phyloP scores from a whole-genome alignment of 2,888 invertebrate genomes.

The Drosophila niveifrons region DNA sequence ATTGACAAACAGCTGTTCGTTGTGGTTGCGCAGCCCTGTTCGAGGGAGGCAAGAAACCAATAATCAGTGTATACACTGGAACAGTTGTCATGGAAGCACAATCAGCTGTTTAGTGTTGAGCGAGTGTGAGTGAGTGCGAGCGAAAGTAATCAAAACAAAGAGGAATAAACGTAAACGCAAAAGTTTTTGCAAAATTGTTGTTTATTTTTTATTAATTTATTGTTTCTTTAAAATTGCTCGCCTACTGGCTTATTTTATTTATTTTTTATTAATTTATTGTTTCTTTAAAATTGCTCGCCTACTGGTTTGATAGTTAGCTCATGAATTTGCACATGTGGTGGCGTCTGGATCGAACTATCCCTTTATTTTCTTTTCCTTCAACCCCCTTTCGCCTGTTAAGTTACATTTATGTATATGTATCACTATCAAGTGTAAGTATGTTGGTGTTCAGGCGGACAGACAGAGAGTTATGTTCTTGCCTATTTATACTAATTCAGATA shows the following conservation, averaged over 20 bases:
- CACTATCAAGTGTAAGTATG: too few relatives aligned
- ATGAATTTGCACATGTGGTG: constrained; percentile 63
- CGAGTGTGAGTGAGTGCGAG: background rate
- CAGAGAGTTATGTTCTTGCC: too few relatives aligned
- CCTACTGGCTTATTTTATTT: constrained; percentile 30
- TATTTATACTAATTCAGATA: too few relatives aligned
- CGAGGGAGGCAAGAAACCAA: constrained; percentile 17
- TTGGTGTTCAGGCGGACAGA: too few relatives aligned
- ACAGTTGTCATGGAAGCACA: constrained; percentile 23
- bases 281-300: constrained; percentile 43
- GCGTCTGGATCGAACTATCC: too few relatives aligned
- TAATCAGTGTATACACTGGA: constrained; percentile 49
- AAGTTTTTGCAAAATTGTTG: too few relatives aligned
- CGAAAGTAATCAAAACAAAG: background rate
- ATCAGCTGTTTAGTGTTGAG: constrained; percentile 38
- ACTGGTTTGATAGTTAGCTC: constrained; percentile 57
- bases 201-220: background rate
- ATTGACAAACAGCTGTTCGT: constrained; percentile 51
- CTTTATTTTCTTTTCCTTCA: too few relatives aligned
- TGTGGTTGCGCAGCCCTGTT: constrained; percentile 42
- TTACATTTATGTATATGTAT: too few relatives aligned
- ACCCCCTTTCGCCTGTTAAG: too few relatives aligned
- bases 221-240: constrained; percentile 34
- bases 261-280: background rate
- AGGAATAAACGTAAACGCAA: background rate